phyloP scores from a whole-genome alignment of 2,113 vertebrate genomes.

The Lagopus muta region DNA sequence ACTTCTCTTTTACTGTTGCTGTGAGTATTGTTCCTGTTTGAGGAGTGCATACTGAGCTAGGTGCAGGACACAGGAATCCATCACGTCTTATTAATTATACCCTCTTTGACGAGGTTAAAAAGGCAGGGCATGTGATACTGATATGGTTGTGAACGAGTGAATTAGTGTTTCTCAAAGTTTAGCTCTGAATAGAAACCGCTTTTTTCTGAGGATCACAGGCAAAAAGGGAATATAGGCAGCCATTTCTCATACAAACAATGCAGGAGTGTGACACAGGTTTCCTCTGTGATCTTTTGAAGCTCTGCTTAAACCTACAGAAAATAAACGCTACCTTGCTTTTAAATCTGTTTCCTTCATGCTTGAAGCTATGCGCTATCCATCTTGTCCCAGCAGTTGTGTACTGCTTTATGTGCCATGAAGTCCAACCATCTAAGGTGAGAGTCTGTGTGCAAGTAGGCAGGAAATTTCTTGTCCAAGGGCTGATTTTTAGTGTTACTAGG shows the following conservation, averaged over 20 bases:
- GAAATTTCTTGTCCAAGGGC: neutral
- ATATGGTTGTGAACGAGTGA: neutral
- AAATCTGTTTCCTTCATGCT: neutral
- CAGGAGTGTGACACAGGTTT: neutral
- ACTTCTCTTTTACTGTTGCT: neutral
- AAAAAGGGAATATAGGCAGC: neutral
- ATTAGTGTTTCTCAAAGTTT: neutral
- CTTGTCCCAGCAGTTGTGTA: neutral
- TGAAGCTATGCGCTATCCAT: accelerated
- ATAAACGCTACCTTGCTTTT: neutral
- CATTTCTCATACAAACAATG: neutral
- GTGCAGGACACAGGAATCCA: neutral
- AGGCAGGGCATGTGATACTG: neutral
- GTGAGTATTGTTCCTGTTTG: neutral
- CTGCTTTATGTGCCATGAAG: neutral
- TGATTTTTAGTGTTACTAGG: neutral
- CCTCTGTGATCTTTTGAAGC: neutral
- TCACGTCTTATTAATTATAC: neutral
- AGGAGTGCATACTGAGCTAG: neutral
- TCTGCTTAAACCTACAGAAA: neutral
- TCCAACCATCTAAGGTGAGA: accelerated
- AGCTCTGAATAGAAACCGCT: neutral
- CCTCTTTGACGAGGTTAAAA: neutral
- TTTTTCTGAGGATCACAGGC: neutral
- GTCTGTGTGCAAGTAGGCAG: neutral